Conservation (phyloP, 2,113 vertebrate species). For the Brachionichthys hirsutus region DNA sequence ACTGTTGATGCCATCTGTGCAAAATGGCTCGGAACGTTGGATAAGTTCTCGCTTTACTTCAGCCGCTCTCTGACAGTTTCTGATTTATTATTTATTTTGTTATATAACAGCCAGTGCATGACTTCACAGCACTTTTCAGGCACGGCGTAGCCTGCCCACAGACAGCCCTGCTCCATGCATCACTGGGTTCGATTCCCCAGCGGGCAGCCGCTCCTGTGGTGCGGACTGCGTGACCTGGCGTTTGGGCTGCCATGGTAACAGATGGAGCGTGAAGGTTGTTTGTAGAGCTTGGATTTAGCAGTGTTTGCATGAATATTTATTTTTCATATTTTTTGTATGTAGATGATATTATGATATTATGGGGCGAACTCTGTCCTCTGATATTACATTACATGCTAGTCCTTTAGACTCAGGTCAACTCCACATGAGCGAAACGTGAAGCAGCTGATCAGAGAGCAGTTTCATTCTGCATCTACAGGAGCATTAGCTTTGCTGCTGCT, state of each 20-base stretch:
- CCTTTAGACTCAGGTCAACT: constrained; percentile 10
- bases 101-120: constrained; percentile 58
- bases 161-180: constrained; percentile 62
- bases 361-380: no score
- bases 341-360: no score
- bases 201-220: constrained; percentile 62
- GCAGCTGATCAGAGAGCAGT: neutral
- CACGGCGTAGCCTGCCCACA: constrained; percentile 36
- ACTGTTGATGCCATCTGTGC: constrained; percentile 68
- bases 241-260: constrained; percentile 49
- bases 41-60: constrained; percentile 47
- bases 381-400: neutral
- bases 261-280: constrained; percentile 72
- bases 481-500: neutral
- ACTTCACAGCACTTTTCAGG: constrained; percentile 57
- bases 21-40: constrained; percentile 15
- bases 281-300: constrained; percentile 3
- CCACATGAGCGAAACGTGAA: neutral
- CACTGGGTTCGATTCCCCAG: constrained; percentile 70
- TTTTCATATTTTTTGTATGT: constrained; percentile 2
- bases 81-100: constrained; percentile 2
- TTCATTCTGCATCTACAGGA: neutral
- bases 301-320: constrained; percentile 2
- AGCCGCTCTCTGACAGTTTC: constrained; percentile 23
- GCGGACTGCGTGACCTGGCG: constrained; percentile 56